Base-by-base conservation (phyloP, 2,888 invertebrate genomes). In the Apotomis turbidana region DNA sequence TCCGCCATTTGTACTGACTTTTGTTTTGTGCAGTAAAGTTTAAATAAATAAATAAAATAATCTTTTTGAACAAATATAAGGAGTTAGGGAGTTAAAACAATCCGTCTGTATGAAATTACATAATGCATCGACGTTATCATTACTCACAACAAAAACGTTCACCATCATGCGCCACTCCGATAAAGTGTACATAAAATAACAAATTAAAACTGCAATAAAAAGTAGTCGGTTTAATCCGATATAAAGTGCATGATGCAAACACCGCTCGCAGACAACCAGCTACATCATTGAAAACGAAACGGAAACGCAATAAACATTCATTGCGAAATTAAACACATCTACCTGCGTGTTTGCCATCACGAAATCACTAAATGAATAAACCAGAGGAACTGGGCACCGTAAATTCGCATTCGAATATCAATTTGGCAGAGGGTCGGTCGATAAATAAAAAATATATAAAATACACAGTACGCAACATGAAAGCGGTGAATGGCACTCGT, bases 401-500 rank as follows among this genome's bases (percentile, higher is more conserved):
- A 89, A 91, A 91, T 91, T 91, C 89, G 87, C 80, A 84, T 90
- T 89, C 88, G 90, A 93, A 93, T 93, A 93, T 93, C 92, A 92
- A 92, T 93, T 91, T 89, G 91, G 88, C 79, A 78, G 84, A 84
- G 82, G 81, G 83, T 80, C 80, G 78, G 79, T 79, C 88, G 89
- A 90, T 91, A 92, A 91, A 92, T 90, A 91, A 92, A 90, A 88
- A 80, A 89, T 84, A 90, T 90, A 89, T 87, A 90, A 88, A 80
- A 91, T 89, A 92, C 86, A 90, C 86, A 87, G 90, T 87, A 88
- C 89, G 87, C 85, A 89, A 89, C 89, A 88, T 90, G 90, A 90
- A 92, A 90, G 91, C 92, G 87, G 89, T 89, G 92, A 93, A 93
- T 93, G 92, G 92, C 93, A 93, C 93, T 93, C 90, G 92, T 93